Conservation (phyloP, 2,888 invertebrate species). For the Polia nebulosa region DNA sequence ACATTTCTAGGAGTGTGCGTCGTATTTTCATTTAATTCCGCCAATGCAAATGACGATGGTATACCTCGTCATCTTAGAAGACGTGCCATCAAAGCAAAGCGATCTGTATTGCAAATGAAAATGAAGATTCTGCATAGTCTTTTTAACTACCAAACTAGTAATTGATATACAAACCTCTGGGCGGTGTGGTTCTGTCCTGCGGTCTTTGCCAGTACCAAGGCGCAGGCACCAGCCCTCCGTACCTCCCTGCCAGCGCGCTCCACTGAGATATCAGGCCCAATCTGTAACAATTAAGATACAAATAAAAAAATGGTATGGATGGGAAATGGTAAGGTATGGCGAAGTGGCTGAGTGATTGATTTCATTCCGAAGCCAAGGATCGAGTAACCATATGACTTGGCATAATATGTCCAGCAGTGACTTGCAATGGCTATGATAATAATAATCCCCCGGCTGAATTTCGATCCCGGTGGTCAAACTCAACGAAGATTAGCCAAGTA, state of each 20-base stretch:
- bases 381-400: background rate
- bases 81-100: background rate
- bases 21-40: no score
- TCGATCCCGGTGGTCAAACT: no score
- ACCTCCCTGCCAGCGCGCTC: conserved; percentile 94
- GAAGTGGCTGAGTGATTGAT: background rate
- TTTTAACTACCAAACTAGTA: background rate
- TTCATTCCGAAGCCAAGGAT: background rate
- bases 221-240: conserved; percentile 93
- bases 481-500: no score
- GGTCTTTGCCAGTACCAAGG: conserved; percentile 93
- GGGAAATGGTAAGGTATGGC: no score
- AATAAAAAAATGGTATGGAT: no score
- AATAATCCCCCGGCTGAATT: no score
- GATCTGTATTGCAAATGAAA: no score
- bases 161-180: conserved; percentile 90
- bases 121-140: no score
- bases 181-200: conserved; percentile 91
- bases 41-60: background rate
- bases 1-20: no score
- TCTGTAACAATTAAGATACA: conserved; percentile 85
- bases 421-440: no score
- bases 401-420: background rate
- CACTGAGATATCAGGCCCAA: conserved; percentile 96
- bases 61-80: background rate